Evolutionary conservation across 2,113 vertebrate species (phyloP), one percentile per base, ranked within the genome.

Genomic region (Nanger granti): DNA sequence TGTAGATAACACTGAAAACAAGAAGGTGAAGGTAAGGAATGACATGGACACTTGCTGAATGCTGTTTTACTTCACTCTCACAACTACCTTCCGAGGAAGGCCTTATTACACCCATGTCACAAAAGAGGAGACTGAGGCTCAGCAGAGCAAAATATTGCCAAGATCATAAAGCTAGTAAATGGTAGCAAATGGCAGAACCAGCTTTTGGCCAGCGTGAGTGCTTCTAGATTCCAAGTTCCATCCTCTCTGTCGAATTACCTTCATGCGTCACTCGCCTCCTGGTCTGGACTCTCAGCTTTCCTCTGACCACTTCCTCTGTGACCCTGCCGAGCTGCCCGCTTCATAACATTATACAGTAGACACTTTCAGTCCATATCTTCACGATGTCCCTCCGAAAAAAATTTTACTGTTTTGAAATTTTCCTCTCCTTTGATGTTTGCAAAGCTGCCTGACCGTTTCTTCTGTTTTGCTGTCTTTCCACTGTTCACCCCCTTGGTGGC

Each of bases 41-140:
- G 49, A 37, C 14, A 15, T 2, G 10, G 3, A 8, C 11, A 1
- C 8, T 31, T 5, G 26, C 4, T 22, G 37, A 7, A 37, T 0
- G 37, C 55, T 7, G 3, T 8, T 44, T 22, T 15, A 18, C 20
- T 91, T 8, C 69, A 13, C 29, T 12, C 26, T 64, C 66, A n/a
- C 31, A 3, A 6, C 54, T 15, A 2, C 49, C 22, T 26, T 87
- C 31, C 4, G 11, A 37, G 59, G 83, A 93, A 93, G 29, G 7
- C 44, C 14, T 44, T 26, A 4, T 82, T 10, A 10, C 17, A 7
- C 69, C 60, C 7, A 10, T 52, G 84, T 37, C 26, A 7, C 1
- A 73, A 29, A 90, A n/a, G 52, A 66, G 82, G 54, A 92, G 34
- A 59, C 29, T 18, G 29, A 79, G 37, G 9, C 2, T 29, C 41